Evolutionary conservation across 2,797 vertebrate genomes (phyloP), one percentile per base, ranked within the genome.

Genomic region (Poecilia picta): DNA sequence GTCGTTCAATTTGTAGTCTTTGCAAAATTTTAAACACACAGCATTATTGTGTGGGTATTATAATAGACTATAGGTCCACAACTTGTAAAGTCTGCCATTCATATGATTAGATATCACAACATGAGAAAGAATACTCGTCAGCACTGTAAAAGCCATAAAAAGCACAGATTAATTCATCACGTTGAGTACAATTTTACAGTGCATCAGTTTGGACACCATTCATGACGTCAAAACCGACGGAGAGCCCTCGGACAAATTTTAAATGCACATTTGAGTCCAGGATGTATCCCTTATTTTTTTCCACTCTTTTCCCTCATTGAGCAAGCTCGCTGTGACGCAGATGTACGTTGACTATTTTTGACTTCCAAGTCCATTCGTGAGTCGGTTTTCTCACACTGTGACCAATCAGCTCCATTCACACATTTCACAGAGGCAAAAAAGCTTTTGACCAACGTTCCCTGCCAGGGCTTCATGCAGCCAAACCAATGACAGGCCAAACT

Each of bases 191-290:
- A 79, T 75, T 57, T 10, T 85, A 83, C 86, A 93, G 80, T 82
- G 88, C 88, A 76, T 93, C 88, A 73, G 80, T 85, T 85, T 92
- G 86, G 85, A 92, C 76, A 78, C 70, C 80, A 78, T 36, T 90
- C 88, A 92, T 90, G 90, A 71, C 82, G 82, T 92, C 85, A 88
- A 94, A 91, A 88, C 84, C 88, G 90, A 87, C 89, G 76, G 75
- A 91, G 87, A 96, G 95, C 95, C 95, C 95, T 95, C 93, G 93
- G 93, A 90, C 95, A 94, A 95, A 93, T 94, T 89, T 87, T 85
- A 90, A 91, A 93, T 88, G 88, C 93, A 94, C 91, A 92, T 92
- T 95, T 86, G 89, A 84, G 91, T 94, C 93, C 93, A 95, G 95
- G 94, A 91, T 91, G 25, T 46, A 28, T 28, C 41, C 25, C 87